Conservation (phyloP, 2,113 vertebrate species). For the Neogobius melanostomus region DNA sequence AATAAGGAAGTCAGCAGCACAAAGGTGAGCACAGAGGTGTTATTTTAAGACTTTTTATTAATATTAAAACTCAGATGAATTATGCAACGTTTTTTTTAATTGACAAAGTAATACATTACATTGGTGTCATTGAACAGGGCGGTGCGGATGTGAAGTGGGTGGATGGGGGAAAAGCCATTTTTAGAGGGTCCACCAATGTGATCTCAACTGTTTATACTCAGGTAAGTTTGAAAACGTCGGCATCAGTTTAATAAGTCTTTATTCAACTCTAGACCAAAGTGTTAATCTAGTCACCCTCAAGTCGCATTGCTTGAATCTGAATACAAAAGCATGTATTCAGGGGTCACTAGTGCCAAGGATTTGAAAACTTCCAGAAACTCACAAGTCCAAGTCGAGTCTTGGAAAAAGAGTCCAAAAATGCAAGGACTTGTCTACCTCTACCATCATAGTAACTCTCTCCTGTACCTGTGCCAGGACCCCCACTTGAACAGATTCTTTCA, state of each 20-base stretch:
- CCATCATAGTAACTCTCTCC: neutral
- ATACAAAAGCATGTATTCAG: too few relatives aligned
- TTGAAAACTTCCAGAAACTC: too few relatives aligned
- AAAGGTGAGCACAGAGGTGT: slow-evolving; percentile 79
- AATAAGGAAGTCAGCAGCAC: slow-evolving; percentile 84
- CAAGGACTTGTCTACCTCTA: too few relatives aligned
- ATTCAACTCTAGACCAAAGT: neutral
- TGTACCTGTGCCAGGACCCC: slow-evolving; percentile 80
- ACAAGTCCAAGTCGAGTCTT: too few relatives aligned
- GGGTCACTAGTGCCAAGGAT: too few relatives aligned
- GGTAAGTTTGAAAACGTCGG: slow-evolving; percentile 69
- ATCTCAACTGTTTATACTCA: slow-evolving; percentile 96
- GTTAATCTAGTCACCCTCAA: too few relatives aligned
- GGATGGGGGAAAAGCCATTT: slow-evolving; percentile 90
- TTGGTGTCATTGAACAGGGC: slow-evolving; percentile 55
- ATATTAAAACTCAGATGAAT: slow-evolving; percentile 7
- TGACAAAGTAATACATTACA: neutral
- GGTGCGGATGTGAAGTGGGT: slow-evolving; percentile 93
- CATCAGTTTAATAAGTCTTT: neutral
- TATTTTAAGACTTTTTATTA: neutral
- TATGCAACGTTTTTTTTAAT: neutral
- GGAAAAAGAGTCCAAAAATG: too few relatives aligned
- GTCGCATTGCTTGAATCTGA: too few relatives aligned
- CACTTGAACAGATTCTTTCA: slow-evolving; percentile 93
- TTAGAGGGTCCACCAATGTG: slow-evolving; percentile 88